Evolutionary conservation across 2,888 invertebrate genomes (phyloP), one percentile per base, ranked within the genome.

Genomic region (Acrobasis repandana): DNA sequence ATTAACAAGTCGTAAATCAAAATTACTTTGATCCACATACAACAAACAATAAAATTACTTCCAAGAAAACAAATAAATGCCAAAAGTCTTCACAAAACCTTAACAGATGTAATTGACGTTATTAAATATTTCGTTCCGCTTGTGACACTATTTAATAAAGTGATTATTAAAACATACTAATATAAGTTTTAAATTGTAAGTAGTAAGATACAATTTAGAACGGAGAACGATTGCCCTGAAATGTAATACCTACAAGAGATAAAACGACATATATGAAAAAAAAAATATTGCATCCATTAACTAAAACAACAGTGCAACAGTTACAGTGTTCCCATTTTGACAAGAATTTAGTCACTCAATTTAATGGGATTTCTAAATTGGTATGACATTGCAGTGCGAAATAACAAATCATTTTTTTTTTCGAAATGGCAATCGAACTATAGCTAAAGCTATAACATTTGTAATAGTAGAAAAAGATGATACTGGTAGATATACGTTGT

Each of bases 331-430:
- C n/a, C n/a, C n/a, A n/a, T n/a, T n/a, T n/a, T n/a, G n/a, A n/a
- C n/a, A n/a, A n/a, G n/a, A n/a, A n/a, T 28, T 28, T 28, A 20
- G 6, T 28, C 28, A 28, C n/a, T n/a, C n/a, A n/a, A n/a, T n/a
- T n/a, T n/a, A n/a, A n/a, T n/a, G n/a, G n/a, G n/a, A n/a, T n/a
- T n/a, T n/a, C n/a, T n/a, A n/a, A 84, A 83, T 83, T 82, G 82
- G 81, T 79, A 79, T 77, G 80, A 83, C 79, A 85, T 83, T 71
- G 76, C 77, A 67, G 79, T 69, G 75, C 71, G 70, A 70, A 72
- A 84, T 83, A 83, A 89, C 90, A 90, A 90, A 90, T 90, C 90
- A 90, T n/a, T 88, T 77, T 81, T 86, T 89, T 90, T 90, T 90
- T 87, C 80, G 75, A 76, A 74, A 79, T 72, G 77, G 66, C 75